Base-by-base conservation (phyloP, 2,797 vertebrate genomes). In the Peromyscus eremicus region DNA sequence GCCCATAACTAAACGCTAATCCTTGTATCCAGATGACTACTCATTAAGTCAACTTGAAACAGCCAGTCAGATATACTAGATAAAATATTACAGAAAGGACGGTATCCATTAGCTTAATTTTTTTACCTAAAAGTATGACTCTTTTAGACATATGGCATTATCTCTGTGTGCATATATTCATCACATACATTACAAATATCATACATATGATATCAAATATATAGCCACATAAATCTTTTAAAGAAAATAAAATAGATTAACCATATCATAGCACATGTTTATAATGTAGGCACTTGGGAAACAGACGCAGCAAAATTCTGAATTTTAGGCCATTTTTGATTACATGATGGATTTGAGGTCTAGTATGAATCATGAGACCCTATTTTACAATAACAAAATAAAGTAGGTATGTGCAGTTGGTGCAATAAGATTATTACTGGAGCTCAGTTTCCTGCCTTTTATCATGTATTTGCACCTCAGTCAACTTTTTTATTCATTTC, bases 21-120 rank as follows among this genome's bases (percentile, higher is more conserved):
- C 4, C 0, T 57, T n/a, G 2, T 25, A 25, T 25, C 9, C 3
- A 81, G 32, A 23, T n/a, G 19, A 0, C 0, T 37, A 5, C 10
- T 5, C n/a, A 25, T 9, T n/a, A 37, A 57, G 52, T 17, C 76
- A 32, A 52, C 46, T 43, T 79, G 14, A 32, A 52, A 17, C 52
- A 80, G 32, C 21, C 34, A 57, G 2, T 55, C 21, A 57, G 17
- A 5, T 9, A 17, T 34, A 57, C 34, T 55, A 3, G 32, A n/a
- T 34, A 12, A n/a, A 13, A n/a, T 57, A 81, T 23, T 55, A 57
- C 2, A n/a, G 19, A 12, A 10, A n/a, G 29, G n/a, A n/a, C 2
- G 11, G 34, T 23, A 60, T 25, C 55, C 12, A 57, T 49, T 23
- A 21, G 9, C 8, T 11, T n/a, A n/a, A n/a, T 27, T 34, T 37